These are phyloP conservation scores for Trachurus trachurus DNA, from an alignment of 2,797 vertebrate genomes.

Conservation along the genomic window DNA sequence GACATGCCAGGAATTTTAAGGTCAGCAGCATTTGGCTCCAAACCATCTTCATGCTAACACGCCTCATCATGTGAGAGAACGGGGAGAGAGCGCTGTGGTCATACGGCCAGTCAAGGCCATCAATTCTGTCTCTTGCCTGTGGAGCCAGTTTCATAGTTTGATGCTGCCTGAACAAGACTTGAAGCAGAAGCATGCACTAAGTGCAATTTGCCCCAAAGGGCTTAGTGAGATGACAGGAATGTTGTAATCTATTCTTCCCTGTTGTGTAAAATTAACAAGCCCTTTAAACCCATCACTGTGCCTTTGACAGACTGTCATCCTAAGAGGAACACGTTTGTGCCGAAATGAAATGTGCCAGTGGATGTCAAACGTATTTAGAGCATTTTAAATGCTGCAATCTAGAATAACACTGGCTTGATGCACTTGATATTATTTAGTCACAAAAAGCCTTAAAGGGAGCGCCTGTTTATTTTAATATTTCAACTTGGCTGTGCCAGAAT, in stretches of 20 bases:
- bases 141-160: conserved; percentile 50
- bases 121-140: conserved; percentile 40
- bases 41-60: conserved; percentile 41
- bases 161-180: conserved; percentile 70
- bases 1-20: conserved; percentile 53
- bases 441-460: conserved; percentile 55
- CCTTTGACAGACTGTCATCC: conserved; percentile 52
- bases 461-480: conserved; percentile 45
- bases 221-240: conserved; percentile 40
- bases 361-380: conserved; percentile 45
- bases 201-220: conserved; percentile 57
- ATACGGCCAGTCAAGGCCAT: conserved; percentile 36
- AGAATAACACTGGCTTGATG: conserved; percentile 45
- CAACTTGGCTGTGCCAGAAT: conserved; percentile 55
- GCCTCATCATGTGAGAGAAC: conserved; percentile 58
- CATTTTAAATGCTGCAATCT: conserved; percentile 43
- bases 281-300: conserved; percentile 46
- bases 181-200: conserved; percentile 61
- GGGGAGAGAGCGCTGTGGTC: conserved; percentile 30
- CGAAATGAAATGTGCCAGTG: conserved; percentile 60
- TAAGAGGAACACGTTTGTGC: conserved; percentile 47
- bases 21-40: conserved; percentile 41
- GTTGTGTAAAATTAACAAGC: conserved; percentile 47
- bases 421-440: conserved; percentile 46
- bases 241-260: conserved; percentile 55